Base-by-base conservation (phyloP, 2,888 invertebrate species). In the Taphrorychus bicolor region DNA sequence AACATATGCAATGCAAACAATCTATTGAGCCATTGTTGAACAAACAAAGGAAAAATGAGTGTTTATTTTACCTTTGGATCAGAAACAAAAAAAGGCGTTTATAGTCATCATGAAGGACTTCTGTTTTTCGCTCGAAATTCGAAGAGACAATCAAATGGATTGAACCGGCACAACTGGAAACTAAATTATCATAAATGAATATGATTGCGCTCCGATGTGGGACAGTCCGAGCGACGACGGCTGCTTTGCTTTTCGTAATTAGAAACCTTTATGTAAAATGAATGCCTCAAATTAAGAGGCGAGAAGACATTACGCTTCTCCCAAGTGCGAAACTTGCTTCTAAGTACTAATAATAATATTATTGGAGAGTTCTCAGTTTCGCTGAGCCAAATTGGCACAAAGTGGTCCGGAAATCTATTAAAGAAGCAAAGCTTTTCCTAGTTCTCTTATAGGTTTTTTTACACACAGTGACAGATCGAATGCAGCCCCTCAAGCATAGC, bases 151-250 rank as follows among this genome's bases (percentile, higher is more conserved):
- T 32, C 32, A 32, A 11, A 32, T 3, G 32, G 11, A 32, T 32
- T 32, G 23, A 23, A 53, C 53, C 23, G 23, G 53, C 76, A 90
- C 17, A 60, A 89, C 90, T 89, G 11, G 88, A 90, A 90, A 90
- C 90, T 90, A 89, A 89, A 90, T 90, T 90, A 90, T 89, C 90
- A 90, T 90, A 90, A 90, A 78, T 79, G 78, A 79, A 78, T 79
- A 77, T 76, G 79, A 78, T 77, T 77, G 76, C 49, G 49, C 48
- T 40, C 45, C 66, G 21, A 59, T 53, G 48, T 59, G 54, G 66
- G 59, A 42, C 59, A 81, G 81, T 80, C 80, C 23, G 19, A 32
- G 40, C 54, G 24, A 22, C 52, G 82, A 85, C 82, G 86, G 86
- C 86, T 82, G 81, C 80, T 86, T 81, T 79, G 80, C 81, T 81